A percentile compares a stretch with the other conserved stretches of the same genome.
Conservation (phyloP, 2,888 invertebrate genomes). For the Tortricodes alternella region DNA sequence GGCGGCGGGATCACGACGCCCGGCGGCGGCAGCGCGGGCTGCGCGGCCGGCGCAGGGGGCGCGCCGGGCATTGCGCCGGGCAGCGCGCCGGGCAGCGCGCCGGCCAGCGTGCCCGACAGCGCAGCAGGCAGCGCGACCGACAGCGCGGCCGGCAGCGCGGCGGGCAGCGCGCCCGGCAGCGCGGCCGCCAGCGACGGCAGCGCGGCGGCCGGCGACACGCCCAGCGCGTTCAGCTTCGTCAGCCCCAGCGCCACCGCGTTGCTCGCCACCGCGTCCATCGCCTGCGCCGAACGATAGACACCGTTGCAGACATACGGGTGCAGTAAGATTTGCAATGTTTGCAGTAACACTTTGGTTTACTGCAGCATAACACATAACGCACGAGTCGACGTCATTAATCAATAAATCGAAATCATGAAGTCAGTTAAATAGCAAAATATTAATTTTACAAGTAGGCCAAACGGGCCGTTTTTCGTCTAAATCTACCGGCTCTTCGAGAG, state of each 20-base stretch:
- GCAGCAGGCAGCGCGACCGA: slow-evolving; percentile 81
- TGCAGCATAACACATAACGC: no score
- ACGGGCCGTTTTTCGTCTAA: no score
- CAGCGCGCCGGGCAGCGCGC: slow-evolving; percentile 67
- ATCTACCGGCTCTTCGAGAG: no score
- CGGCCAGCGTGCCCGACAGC: slow-evolving; percentile 56
- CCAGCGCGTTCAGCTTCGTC: slow-evolving; percentile 61
- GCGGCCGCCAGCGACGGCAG: slow-evolving; percentile 62
- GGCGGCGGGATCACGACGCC: slow-evolving; percentile 48
- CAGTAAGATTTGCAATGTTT: no score
- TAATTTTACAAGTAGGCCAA: no score
- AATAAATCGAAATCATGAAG: no score
- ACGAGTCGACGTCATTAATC: no score
- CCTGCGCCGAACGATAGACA: slow-evolving; percentile 82
- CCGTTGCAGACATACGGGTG: no score
- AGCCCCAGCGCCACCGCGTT: slow-evolving; percentile 90
- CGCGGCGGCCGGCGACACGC: slow-evolving; percentile 58
- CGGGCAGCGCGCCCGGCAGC: slow-evolving; percentile 79
- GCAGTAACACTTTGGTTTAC: no score
- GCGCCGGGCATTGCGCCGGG: slow-evolving; percentile 61
- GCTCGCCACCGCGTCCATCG: slow-evolving; percentile 96
- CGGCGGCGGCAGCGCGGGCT: slow-evolving; percentile 79
- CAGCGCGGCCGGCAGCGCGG: slow-evolving; percentile 62
- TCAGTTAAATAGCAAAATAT: no score
- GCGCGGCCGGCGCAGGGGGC: slow-evolving; percentile 84